A percentile compares a stretch with the other conserved stretches of the same genome.
These are phyloP conservation scores for Tamias sibiricus DNA, from an alignment of 2,113 vertebrate genomes.

Conservation along the genomic window DNA sequence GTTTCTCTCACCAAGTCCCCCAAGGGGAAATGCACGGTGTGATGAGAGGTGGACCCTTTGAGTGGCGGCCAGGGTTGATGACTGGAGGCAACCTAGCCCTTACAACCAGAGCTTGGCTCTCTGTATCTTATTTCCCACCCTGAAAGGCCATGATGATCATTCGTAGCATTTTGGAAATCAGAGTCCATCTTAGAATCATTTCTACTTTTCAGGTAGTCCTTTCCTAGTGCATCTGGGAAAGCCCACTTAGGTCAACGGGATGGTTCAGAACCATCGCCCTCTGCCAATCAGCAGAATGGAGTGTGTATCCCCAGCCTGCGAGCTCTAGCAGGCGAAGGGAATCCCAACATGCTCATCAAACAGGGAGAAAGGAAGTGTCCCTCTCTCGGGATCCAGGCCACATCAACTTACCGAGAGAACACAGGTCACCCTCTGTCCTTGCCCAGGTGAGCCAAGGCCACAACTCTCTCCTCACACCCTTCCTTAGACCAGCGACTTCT, in stretches of 20 bases:
- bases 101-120: not conserved
- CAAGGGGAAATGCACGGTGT: not conserved
- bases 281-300: not conserved
- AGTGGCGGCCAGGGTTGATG: rapidly evolving
- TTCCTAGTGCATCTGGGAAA: conserved; percentile 13
- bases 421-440: no score
- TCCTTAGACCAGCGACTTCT: not conserved
- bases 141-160: rapidly evolving
- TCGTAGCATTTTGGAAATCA: not conserved
- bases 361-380: not conserved
- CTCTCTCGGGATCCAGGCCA: rapidly evolving
- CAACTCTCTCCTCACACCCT: not conserved
- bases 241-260: not conserved
- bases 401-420: not conserved
- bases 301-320: rapidly evolving
- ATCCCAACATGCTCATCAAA: not conserved
- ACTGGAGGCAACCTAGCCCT: rapidly evolving
- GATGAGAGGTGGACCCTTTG: rapidly evolving
- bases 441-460: rapidly evolving
- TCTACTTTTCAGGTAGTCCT: not conserved
- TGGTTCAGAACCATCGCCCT: not conserved
- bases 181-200: not conserved
- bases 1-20: not conserved
- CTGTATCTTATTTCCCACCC: rapidly evolving
- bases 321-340: not conserved